Conservation (phyloP, 2,113 vertebrate species). For the Capreolus pygargus region DNA sequence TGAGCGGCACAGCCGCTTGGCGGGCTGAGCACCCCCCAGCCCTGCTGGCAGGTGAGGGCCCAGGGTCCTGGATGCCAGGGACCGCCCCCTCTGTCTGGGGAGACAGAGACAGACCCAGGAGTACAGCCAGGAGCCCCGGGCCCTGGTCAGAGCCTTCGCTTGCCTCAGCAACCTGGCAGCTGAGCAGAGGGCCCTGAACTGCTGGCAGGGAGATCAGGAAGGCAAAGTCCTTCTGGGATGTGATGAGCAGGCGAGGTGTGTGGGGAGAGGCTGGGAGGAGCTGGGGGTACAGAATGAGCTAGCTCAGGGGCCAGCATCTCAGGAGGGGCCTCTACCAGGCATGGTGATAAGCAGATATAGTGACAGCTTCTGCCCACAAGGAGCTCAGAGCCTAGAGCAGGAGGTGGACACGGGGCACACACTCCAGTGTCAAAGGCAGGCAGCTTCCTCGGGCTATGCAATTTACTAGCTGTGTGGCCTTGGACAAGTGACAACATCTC, state of each 20-base stretch:
- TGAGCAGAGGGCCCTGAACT: neutral
- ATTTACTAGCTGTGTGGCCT: neutral
- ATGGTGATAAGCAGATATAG: neutral
- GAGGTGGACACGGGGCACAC: neutral
- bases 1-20: neutral
- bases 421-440: neutral
- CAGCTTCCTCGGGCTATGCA: neutral
- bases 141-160: constrained; percentile 54
- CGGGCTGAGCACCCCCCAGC: neutral
- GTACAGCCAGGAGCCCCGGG: constrained; percentile 48
- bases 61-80: constrained; percentile 37
- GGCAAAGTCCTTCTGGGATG: neutral
- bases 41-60: constrained; percentile 49
- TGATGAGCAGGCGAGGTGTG: neutral
- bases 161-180: constrained; percentile 46
- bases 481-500: neutral
- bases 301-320: neutral
- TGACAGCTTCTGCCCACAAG: neutral
- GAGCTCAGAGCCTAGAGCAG: neutral
- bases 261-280: neutral
- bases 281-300: neutral
- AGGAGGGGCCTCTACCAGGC: neutral
- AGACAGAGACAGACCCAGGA: constrained; percentile 49
- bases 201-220: constrained; percentile 19
- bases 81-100: constrained; percentile 63